Evolutionary conservation across 2,113 vertebrate species (phyloP).

Genomic region (Ceuthmochares aereus): DNA sequence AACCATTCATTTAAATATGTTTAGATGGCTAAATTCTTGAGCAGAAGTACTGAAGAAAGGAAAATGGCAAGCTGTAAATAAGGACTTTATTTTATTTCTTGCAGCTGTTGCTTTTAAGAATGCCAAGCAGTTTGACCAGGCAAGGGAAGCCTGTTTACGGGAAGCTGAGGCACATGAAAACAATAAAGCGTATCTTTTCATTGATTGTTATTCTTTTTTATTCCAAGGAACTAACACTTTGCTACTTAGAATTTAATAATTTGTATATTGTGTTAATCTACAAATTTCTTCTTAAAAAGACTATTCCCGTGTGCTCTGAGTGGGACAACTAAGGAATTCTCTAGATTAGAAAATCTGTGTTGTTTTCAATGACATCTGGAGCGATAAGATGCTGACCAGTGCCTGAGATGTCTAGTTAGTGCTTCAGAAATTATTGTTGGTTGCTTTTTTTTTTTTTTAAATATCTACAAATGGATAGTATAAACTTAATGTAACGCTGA

Average conservation of each 20-base stretch:
- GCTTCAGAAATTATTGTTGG: neutral
- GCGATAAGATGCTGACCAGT: neutral
- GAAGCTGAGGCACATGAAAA: slow-evolving; percentile 94
- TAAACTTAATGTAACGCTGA: neutral
- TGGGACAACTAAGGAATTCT: neutral
- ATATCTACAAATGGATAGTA: neutral
- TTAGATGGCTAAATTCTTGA: neutral
- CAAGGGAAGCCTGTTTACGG: slow-evolving; percentile 94
- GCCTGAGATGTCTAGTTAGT: neutral
- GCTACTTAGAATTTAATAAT: neutral
- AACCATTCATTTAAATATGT: neutral
- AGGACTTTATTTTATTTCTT: slow-evolving; percentile 41
- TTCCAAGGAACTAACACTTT: neutral
- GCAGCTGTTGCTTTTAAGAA: slow-evolving; percentile 98
- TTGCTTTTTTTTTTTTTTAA: neutral
- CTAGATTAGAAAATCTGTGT: neutral
- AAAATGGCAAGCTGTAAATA: neutral
- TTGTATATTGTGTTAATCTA: neutral
- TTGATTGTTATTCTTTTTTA: neutral
- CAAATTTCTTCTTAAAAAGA: neutral
- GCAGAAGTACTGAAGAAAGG: neutral
- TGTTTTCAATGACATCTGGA: neutral
- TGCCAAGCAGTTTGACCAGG: slow-evolving; percentile 96
- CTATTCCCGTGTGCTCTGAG: neutral
- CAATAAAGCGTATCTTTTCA: slow-evolving; percentile 97